Conservation (phyloP, 2,113 vertebrate genomes). For the Edolisoma coerulescens region DNA sequence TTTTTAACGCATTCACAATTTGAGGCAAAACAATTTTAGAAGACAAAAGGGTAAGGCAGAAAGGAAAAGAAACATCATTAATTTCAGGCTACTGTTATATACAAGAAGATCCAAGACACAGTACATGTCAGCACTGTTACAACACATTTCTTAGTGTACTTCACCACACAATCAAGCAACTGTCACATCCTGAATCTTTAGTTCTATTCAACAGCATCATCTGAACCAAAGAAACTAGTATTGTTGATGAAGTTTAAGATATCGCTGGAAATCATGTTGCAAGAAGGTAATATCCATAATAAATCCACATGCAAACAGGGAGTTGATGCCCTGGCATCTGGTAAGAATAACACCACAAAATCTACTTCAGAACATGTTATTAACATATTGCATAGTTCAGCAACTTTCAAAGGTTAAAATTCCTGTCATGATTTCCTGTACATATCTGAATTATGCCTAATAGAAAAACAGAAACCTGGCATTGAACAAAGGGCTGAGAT, state of each 20-base stretch:
- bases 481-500: not conserved
- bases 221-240: not conserved
- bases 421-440: not conserved
- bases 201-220: not conserved
- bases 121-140: not conserved
- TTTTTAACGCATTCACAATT: not conserved
- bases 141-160: not conserved
- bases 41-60: not conserved
- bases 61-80: not conserved
- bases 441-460: not conserved
- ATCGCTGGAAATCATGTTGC: not conserved
- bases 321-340: not conserved
- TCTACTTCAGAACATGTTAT: not conserved
- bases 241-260: not conserved
- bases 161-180: not conserved
- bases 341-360: constrained; percentile 21
- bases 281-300: not conserved
- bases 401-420: not conserved
- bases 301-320: not conserved
- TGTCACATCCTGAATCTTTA: not conserved
- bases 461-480: not conserved
- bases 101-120: not conserved
- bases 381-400: not conserved
- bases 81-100: not conserved
- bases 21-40: not conserved